Evolutionary conservation across 2,113 vertebrate genomes (phyloP).

Genomic region (Aptenodytes patagonicus): DNA sequence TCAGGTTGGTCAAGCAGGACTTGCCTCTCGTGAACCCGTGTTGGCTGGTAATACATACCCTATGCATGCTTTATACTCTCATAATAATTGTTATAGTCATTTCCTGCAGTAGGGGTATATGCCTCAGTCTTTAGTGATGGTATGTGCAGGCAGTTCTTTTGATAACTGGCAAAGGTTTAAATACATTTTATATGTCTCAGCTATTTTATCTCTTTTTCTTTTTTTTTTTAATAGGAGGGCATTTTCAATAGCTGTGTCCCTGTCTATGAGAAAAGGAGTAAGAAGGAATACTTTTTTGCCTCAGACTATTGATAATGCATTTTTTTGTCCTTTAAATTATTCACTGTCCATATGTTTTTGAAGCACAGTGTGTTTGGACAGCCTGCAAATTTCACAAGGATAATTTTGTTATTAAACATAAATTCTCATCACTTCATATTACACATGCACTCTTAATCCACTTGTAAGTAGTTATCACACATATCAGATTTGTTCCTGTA

Average conservation of each 20-base stretch:
- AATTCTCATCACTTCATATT: neutral
- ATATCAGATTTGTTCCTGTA: neutral
- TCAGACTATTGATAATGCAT: neutral
- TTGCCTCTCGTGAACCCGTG: too few species aligned
- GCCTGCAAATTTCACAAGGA: neutral
- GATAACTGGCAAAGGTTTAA: neutral
- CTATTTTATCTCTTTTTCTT: neutral
- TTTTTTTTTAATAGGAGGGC: neutral
- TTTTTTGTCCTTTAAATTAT: neutral
- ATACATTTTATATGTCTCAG: neutral
- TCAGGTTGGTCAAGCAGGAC: too few species aligned
- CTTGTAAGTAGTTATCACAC: neutral
- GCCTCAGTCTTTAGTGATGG: neutral
- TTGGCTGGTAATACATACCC: neutral
- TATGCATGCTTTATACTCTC: neutral
- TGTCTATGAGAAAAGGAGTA: neutral
- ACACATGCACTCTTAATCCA: neutral
- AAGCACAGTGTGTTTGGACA: neutral
- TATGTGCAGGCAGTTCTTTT: neutral
- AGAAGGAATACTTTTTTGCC: neutral
- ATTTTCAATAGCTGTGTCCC: neutral
- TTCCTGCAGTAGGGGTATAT: neutral
- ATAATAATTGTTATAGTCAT: neutral
- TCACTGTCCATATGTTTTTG: neutral
- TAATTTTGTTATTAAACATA: neutral